These are phyloP conservation scores for Glareola pratincola DNA, from an alignment of 2,113 vertebrate species.

Conservation along the genomic window DNA sequence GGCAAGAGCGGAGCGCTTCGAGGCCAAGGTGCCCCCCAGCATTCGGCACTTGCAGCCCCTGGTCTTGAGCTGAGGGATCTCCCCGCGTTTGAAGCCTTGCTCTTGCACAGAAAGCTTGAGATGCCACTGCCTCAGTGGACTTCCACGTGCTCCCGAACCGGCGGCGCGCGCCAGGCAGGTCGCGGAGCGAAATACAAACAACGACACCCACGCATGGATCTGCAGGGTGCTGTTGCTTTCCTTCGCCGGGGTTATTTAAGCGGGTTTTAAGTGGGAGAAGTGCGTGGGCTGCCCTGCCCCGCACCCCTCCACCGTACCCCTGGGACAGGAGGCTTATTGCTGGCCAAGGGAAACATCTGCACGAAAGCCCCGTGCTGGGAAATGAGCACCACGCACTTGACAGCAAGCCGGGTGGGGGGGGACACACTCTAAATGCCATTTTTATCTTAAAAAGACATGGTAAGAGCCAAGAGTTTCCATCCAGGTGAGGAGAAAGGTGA, in stretches of 20 bases:
- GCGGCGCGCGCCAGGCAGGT: fast-evolving
- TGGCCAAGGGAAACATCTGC: not conserved
- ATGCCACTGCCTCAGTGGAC: no score
- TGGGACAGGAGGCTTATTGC: not conserved
- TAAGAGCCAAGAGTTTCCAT: not conserved
- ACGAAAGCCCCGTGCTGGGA: not conserved
- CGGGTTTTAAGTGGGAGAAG: not conserved
- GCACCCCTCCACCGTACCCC: not conserved
- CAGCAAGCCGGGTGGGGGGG: not conserved
- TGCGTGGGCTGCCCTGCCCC: not conserved
- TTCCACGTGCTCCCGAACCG: not conserved
- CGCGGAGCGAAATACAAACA: not conserved
- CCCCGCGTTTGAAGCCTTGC: not conserved
- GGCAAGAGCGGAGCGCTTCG: not conserved
- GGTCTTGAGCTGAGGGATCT: not conserved
- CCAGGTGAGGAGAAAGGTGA: not conserved
- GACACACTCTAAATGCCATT: not conserved
- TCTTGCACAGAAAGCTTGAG: not conserved
- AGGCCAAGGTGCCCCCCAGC: not conserved
- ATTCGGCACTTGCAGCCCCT: not conserved
- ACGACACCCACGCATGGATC: fast-evolving
- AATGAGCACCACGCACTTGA: not conserved
- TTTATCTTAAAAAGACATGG: not conserved
- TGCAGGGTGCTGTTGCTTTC: not conserved
- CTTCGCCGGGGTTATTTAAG: not conserved